A percentile compares a stretch with the other conserved stretches of the same genome.
These are phyloP conservation scores for Cyrtodaria siliqua DNA, from an alignment of 2,888 invertebrate species.

Conservation along the genomic window DNA sequence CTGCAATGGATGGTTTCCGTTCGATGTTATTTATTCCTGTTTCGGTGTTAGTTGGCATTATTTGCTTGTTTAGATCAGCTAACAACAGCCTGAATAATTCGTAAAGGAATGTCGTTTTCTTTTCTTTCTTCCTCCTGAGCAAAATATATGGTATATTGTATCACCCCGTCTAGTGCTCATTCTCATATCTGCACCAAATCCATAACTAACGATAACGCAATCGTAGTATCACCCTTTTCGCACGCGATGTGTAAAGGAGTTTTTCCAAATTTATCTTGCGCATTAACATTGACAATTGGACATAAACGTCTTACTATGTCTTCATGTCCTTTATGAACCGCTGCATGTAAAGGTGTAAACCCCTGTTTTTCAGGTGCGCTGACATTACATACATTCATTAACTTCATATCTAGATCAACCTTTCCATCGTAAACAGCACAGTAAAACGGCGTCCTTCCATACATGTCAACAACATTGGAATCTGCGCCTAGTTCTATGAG, in stretches of 20 bases:
- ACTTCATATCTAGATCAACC: background rate
- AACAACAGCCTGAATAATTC: too few species aligned
- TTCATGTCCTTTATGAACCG: conserved; percentile 17
- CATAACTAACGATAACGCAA: background rate
- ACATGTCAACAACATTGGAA: conserved; percentile 39
- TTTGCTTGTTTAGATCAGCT: too few species aligned
- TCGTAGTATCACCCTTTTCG: conserved; percentile 11
- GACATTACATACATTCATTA: conserved; percentile 16
- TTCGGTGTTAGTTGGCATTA: too few species aligned
- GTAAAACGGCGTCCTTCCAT: conserved; percentile 40
- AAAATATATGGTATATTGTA: conserved; percentile 15
- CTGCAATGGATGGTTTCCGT: too few species aligned
- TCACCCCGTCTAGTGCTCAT: conserved; percentile 41
- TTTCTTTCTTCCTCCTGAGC: too few species aligned
- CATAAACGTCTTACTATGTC: background rate
- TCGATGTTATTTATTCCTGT: too few species aligned
- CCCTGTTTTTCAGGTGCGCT: conserved; percentile 32
- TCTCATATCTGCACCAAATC: conserved; percentile 19
- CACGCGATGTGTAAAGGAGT: conserved; percentile 48
- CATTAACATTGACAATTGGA: conserved; percentile 34
- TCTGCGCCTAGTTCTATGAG: conserved; percentile 23
- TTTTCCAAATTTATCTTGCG: conserved; percentile 35
- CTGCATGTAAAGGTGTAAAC: conserved; percentile 39
- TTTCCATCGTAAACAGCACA: conserved; percentile 25
- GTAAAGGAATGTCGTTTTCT: too few species aligned